Percentiles rank a stretch among this genome's conserved stretches.
phyloP scores from a whole-genome alignment of 64 coral and sea anemone species.

The Montipora foliosa region DNA sequence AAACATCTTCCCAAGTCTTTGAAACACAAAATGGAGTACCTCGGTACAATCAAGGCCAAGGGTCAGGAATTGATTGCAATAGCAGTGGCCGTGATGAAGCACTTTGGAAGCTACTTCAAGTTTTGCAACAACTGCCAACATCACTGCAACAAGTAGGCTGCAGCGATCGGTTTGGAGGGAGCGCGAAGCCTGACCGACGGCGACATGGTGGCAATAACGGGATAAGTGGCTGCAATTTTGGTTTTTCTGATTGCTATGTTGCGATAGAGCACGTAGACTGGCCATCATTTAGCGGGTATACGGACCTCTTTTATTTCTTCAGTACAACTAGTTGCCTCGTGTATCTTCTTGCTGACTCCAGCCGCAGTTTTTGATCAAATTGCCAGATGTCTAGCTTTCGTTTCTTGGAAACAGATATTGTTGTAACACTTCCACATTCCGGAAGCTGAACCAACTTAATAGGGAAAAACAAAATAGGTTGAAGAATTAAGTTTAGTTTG shows the following conservation, averaged over 20 bases:
- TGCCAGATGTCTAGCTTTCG: too few relatives aligned
- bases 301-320: too few relatives aligned
- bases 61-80: slow-evolving; percentile 45
- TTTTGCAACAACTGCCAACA: slow-evolving; percentile 81
- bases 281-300: too few relatives aligned
- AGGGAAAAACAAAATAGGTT: too few relatives aligned
- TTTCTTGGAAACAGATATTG: too few relatives aligned
- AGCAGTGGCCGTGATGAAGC: slow-evolving; percentile 64
- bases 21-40: slow-evolving; percentile 33
- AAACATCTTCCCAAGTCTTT: background rate
- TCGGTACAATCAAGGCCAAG: slow-evolving; percentile 33
- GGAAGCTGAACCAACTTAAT: too few relatives aligned
- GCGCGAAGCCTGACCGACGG: slow-evolving; percentile 9
- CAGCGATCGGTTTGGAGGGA: slow-evolving; percentile 36
- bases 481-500: too few relatives aligned
- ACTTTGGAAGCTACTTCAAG: slow-evolving; percentile 80
- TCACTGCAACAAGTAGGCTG: slow-evolving; percentile 72
- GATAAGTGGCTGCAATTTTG: background rate
- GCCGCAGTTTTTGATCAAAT: too few relatives aligned
- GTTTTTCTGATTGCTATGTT: background rate
- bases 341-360: too few relatives aligned
- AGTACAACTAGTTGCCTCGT: too few relatives aligned
- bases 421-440: too few relatives aligned
- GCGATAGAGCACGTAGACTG: background rate
- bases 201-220: slow-evolving; percentile 3